These are phyloP conservation scores for Saimiri boliviensis DNA, from an alignment of 2,113 vertebrate species.

Conservation along the genomic window DNA sequence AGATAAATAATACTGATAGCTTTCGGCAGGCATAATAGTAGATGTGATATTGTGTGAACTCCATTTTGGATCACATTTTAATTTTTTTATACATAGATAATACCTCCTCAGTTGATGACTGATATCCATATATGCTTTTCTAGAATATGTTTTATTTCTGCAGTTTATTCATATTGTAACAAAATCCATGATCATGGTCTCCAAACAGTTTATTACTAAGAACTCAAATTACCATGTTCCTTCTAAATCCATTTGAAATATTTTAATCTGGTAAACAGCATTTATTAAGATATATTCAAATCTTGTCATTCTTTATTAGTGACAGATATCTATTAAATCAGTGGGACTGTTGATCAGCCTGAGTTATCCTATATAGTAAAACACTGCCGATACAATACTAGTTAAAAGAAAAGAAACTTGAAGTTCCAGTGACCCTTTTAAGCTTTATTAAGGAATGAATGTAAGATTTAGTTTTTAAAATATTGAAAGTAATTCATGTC, in stretches of 20 bases:
- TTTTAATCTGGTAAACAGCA: neutral
- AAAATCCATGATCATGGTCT: neutral
- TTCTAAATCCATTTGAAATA: neutral
- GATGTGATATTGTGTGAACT: neutral
- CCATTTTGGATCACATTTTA: neutral
- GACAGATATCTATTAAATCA: neutral
- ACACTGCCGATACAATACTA: neutral
- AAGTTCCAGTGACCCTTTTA: neutral
- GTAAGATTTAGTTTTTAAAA: neutral
- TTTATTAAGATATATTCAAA: neutral
- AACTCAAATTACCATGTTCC: neutral
- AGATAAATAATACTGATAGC: neutral
- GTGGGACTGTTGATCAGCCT: neutral
- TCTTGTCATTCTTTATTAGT: constrained; percentile 4
- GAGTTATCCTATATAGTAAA: neutral
- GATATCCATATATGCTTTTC: neutral
- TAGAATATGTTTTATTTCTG: neutral
- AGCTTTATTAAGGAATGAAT: constrained; percentile 8
- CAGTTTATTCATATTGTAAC: neutral
- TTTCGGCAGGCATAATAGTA: neutral
- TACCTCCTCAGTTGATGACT: neutral
- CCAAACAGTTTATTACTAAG: neutral
- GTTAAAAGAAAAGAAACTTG: constrained; percentile 15
- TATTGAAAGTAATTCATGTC: neutral
- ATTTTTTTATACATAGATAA: neutral